A percentile compares a stretch with the other conserved stretches of the same genome.
These are phyloP conservation scores for Alentia gelatinosa DNA, from an alignment of 2,888 invertebrate genomes.

Conservation along the genomic window DNA sequence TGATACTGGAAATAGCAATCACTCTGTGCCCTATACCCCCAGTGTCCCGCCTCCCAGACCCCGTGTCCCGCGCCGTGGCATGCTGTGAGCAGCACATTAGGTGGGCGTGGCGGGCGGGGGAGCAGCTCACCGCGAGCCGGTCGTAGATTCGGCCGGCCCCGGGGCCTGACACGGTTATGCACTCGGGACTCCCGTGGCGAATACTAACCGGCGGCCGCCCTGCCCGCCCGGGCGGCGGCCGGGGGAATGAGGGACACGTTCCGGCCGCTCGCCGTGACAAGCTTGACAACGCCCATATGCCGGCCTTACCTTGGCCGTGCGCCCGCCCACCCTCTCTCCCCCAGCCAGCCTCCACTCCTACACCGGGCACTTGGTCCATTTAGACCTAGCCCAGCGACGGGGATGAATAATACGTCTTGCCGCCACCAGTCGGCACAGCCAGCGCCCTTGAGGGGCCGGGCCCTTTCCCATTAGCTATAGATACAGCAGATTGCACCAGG, in stretches of 20 bases:
- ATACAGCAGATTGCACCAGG: conserved; percentile 22
- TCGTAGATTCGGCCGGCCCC: background rate
- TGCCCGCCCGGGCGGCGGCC: background rate
- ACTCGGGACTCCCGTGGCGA: conserved; percentile 11
- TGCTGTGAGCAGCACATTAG: background rate
- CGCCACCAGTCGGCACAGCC: background rate
- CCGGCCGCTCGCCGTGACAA: background rate
- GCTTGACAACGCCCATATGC: conserved; percentile 31
- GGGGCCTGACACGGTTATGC: conserved; percentile 30
- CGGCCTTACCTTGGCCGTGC: background rate
- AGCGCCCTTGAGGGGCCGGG: background rate
- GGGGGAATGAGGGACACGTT: conserved; percentile 18
- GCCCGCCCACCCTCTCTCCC: background rate
- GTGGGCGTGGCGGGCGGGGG: background rate
- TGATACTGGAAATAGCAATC: no score
- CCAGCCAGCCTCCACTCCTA: background rate
- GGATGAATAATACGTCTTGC: conserved; percentile 37
- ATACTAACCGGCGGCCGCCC: background rate
- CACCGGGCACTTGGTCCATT: conserved; percentile 14
- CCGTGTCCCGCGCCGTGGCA: no score
- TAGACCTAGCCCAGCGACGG: background rate
- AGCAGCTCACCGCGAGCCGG: background rate
- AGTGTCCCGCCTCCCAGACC: background rate
- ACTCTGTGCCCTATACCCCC: no score
- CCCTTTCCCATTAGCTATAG: conserved; percentile 53